phyloP scores from a whole-genome alignment of 2,113 vertebrate species.

The Sturnus vulgaris region DNA sequence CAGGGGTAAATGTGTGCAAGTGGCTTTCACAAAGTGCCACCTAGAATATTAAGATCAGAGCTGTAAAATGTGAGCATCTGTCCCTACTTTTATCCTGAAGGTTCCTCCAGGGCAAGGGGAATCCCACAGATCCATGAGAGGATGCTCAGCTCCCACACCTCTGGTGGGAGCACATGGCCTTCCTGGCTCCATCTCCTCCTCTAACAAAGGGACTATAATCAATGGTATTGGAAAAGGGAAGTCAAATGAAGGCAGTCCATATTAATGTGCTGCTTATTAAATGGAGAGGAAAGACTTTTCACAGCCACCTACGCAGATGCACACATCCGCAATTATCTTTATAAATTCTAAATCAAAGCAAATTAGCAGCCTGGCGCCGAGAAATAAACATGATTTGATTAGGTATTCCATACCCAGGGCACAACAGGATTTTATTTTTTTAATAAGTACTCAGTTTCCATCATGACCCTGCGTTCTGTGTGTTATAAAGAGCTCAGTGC shows the following conservation, averaged over 20 bases:
- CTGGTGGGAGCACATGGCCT: rapidly evolving
- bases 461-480: neutral
- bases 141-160: neutral
- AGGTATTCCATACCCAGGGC: neutral
- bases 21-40: neutral
- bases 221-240: neutral
- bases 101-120: neutral
- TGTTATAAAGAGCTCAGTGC: neutral
- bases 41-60: neutral
- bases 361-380: neutral
- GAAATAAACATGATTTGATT: slow-evolving; percentile 59
- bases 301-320: neutral
- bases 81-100: neutral
- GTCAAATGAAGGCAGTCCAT: neutral
- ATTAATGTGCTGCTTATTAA: slow-evolving; percentile 2
- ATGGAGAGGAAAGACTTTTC: neutral
- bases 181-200: neutral
- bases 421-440: neutral
- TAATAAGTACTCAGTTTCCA: neutral
- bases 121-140: neutral
- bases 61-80: neutral
- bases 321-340: slow-evolving; percentile 19
- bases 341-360: slow-evolving; percentile 52
- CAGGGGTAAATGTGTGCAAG: neutral
- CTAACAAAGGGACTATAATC: neutral